These are phyloP conservation scores for Dicranocentrus wangi DNA, from an alignment of 2,888 invertebrate species.

Conservation along the genomic window DNA sequence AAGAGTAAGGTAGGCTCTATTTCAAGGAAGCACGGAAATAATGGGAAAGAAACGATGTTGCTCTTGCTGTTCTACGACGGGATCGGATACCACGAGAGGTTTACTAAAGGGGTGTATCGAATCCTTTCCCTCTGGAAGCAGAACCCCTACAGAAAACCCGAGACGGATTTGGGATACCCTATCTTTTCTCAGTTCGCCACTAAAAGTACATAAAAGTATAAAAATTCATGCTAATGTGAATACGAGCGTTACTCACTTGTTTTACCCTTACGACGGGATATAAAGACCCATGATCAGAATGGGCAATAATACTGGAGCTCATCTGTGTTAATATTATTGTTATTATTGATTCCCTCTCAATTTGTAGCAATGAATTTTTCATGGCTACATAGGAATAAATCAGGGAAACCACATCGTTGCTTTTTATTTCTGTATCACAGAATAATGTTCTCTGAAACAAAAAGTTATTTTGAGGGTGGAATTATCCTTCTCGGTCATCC, in stretches of 20 bases:
- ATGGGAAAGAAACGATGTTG: too few species aligned
- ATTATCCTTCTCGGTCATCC: too few species aligned
- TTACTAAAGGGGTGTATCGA: slow-evolving; percentile 44
- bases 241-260: slow-evolving; percentile 2
- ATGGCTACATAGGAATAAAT: slow-evolving; percentile 54
- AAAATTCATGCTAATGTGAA: slow-evolving; percentile 13
- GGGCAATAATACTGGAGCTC: too few species aligned
- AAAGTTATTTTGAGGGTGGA: slow-evolving; percentile 27
- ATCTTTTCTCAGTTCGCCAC: too few species aligned
- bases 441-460: not conserved
- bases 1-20: too few species aligned
- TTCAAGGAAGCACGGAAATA: too few species aligned
- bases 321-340: slow-evolving; percentile 12
- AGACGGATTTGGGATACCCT: too few species aligned
- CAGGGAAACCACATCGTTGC: slow-evolving; percentile 40
- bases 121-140: slow-evolving; percentile 28
- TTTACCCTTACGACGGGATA: not conserved
- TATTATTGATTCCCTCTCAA: slow-evolving; percentile 10
- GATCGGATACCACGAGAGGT: too few species aligned
- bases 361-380: slow-evolving; percentile 64
- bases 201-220: too few species aligned
- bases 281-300: slow-evolving; percentile 22
- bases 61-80: too few species aligned
- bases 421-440: not conserved
- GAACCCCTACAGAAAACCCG: not conserved